phyloP scores from a whole-genome alignment of 2,113 vertebrate genomes.

The Fulmarus glacialis region DNA sequence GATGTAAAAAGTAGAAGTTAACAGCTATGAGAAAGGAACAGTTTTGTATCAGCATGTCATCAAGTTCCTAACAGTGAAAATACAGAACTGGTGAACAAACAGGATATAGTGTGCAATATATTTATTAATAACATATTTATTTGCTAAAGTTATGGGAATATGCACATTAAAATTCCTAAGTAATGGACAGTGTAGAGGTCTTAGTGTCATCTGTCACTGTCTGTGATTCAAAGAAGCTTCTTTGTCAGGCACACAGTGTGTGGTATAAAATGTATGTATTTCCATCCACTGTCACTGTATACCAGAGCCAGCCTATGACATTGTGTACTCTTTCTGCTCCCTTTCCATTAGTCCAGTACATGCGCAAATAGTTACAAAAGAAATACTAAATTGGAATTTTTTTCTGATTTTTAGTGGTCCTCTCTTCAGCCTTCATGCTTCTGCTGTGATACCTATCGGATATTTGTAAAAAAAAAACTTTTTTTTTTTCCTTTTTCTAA shows the following conservation, averaged over 20 bases:
- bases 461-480: not conserved
- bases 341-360: not conserved
- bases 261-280: not conserved
- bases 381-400: not conserved
- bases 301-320: not conserved
- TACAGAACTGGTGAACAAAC: not conserved
- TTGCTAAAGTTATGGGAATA: not conserved
- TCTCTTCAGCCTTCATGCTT: not conserved
- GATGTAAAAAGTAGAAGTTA: not conserved
- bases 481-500: not conserved
- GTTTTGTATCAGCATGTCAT: not conserved
- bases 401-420: not conserved
- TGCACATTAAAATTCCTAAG: not conserved
- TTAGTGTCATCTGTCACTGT: not conserved
- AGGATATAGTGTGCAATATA: not conserved
- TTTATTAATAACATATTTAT: not conserved
- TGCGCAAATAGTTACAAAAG: not conserved
- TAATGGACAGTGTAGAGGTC: not conserved
- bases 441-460: not conserved
- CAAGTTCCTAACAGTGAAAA: not conserved
- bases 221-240: not conserved
- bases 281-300: not conserved
- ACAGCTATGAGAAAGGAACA: not conserved
- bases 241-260: not conserved
- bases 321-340: not conserved